Evolutionary conservation across 2,888 invertebrate genomes (phyloP).

Genomic region (Apomyelois bistriatella): DNA sequence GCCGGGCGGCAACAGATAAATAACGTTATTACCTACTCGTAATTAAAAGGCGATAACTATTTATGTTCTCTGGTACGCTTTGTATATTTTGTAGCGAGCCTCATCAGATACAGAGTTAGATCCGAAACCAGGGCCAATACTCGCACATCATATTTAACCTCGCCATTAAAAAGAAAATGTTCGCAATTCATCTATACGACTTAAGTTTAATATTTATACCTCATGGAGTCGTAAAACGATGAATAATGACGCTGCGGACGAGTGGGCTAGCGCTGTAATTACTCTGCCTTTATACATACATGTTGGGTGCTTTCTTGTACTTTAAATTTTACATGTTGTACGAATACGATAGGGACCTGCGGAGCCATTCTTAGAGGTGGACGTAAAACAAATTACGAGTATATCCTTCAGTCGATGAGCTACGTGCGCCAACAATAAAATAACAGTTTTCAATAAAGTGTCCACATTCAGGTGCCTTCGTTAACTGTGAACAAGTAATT

Average conservation of each 20-base stretch:
- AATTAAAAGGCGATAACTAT: constrained; percentile 70
- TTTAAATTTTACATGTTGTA: constrained; percentile 68
- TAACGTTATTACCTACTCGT: constrained; percentile 52
- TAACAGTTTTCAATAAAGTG: constrained; percentile 47
- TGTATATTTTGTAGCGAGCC: constrained; percentile 54
- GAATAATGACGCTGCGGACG: constrained; percentile 77
- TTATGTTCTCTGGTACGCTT: constrained; percentile 54
- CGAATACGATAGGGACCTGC: constrained; percentile 57
- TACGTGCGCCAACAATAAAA: constrained; percentile 37
- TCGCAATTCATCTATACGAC: constrained; percentile 78
- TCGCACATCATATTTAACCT: constrained; percentile 73
- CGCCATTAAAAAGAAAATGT: constrained; percentile 78
- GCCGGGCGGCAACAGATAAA: constrained; percentile 54
- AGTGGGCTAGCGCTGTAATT: constrained; percentile 77
- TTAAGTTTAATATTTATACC: constrained; percentile 79
- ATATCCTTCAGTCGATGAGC: constrained; percentile 30
- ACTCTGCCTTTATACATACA: constrained; percentile 70
- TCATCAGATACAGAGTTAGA: constrained; percentile 46
- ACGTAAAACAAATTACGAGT: constrained; percentile 60
- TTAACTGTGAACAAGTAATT: constrained; percentile 26
- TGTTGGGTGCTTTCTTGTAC: constrained; percentile 69
- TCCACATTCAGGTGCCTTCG: constrained; percentile 25
- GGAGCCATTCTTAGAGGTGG: constrained; percentile 46
- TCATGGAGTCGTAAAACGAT: constrained; percentile 78
- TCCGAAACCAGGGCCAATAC: constrained; percentile 56